Evolutionary conservation across 1,140 invertebrate species (phyloP), one percentile per base, ranked within the genome.

Genomic region (Magallana ariakensis): DNA sequence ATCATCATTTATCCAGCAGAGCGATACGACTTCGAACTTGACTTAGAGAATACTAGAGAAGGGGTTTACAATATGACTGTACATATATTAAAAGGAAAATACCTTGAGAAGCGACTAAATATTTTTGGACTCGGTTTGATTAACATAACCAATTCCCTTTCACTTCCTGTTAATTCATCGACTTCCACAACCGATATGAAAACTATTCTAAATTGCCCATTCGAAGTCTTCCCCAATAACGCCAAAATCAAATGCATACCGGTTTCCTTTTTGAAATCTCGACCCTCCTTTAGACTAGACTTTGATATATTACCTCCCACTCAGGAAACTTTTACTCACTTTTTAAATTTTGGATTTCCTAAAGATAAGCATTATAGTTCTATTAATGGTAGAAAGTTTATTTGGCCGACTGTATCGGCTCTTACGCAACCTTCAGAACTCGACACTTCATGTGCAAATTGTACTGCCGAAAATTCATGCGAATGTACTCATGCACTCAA

Each of bases 111-210:
- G 0, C 13, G 16, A 8, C 6, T 3, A 62, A 19, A 16, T 5
- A 15, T 62, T 62, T 7, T 16, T 62, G 58, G 58, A 16, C 58
- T 15, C 16, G 58, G 58, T 16, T 8, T n/a, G 7, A 62, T 62
- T 7, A 5, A 62, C 11, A 19, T 62, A 16, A 62, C 16, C 15
- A 62, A 62, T 19, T n/a, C 4, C 7, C 0, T n/a, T 3, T 62
- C 58, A 1, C 19, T 62, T 7, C 58, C 0, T 95, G 96, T 57
- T 96, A 90, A 62, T 7, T n/a, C 58, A 62, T n/a, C 19, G 3
- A 1, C 58, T 16, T 62, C 19, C 16, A 62, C 16, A 7, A 62
- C 13, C 16, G 4, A 15, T 19, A 62, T 19, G 15, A 19, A 62
- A 62, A 19, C 19, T 15, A 16, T 62, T 16, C 16, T 62, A 1